Evolutionary conservation across 2,113 vertebrate genomes (phyloP).

Genomic region (Cichladusa arquata): DNA sequence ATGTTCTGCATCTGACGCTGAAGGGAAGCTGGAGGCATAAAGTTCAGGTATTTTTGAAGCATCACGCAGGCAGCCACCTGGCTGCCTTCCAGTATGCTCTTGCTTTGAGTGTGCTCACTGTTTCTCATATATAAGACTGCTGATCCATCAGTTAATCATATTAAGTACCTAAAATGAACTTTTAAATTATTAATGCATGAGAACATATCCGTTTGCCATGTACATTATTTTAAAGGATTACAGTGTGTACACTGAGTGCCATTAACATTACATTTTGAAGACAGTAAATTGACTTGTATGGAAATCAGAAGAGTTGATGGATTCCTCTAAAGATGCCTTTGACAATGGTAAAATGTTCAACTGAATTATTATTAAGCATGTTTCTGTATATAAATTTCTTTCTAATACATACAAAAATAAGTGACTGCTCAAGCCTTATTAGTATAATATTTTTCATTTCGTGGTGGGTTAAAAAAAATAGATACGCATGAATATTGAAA

Average conservation of each 20-base stretch:
- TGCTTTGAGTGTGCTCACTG: slow-evolving; percentile 7
- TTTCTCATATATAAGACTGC: slow-evolving; percentile 27
- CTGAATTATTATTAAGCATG: background rate
- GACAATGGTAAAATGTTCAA: background rate
- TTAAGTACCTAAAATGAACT: slow-evolving; percentile 63
- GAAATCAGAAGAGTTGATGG: background rate
- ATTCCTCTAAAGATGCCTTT: background rate
- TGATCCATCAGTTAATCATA: slow-evolving; percentile 63
- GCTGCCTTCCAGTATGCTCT: slow-evolving; percentile 9
- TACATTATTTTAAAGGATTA: slow-evolving; percentile 58
- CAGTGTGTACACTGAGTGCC: slow-evolving; percentile 20
- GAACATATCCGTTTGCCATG: slow-evolving; percentile 46
- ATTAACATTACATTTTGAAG: slow-evolving; percentile 5
- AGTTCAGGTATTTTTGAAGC: slow-evolving; percentile 13
- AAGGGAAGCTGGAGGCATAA: background rate
- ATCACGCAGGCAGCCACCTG: background rate
- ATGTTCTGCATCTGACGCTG: background rate
- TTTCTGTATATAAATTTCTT: background rate
- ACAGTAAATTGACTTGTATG: slow-evolving; percentile 49
- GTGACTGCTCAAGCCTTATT: background rate
- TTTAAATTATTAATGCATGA: slow-evolving; percentile 66
- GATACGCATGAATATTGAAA: background rate
- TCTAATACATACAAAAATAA: background rate
- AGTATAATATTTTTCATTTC: background rate
- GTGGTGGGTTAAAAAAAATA: background rate